Evolutionary conservation across 2,113 vertebrate species (phyloP), one percentile per base, ranked within the genome.

Genomic region (Alectura lathami): DNA sequence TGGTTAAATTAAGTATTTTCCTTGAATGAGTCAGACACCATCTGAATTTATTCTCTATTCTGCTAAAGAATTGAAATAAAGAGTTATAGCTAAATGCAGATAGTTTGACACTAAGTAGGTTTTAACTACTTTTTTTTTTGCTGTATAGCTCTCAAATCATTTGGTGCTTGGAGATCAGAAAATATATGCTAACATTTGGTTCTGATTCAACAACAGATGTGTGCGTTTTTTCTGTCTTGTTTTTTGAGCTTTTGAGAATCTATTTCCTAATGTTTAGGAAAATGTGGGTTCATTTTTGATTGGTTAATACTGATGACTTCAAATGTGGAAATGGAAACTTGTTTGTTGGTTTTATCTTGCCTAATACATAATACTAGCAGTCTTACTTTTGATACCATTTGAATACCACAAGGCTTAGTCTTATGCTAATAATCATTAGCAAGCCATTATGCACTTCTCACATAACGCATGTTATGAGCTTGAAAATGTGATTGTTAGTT

Each of bases 1-100:
- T 94, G 96, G 95, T 59, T 86, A 59, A 70, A 80, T 22, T 47
- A 66, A 91, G 13, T 32, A 93, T 38, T 13, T 63, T 40, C 68
- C 14, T 32, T 56, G 8, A 42, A 12, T 60, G 47, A 68, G 8
- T 14, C 75, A 0, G 2, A 5, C 40, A 23, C 1, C 12, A 22
- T 86, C 36, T 24, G 45, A 54, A 24, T 76, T 91, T 69, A 6
- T 50, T 72, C 26, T 60, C 9, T 60, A 0, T 47, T 57, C 50
- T 45, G 3, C 32, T 59, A 3, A 59, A 74, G 50, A 62, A 15
- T 7, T 4, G 11, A 48, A 83, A 30, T 23, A 32, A 53, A 54
- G 7, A 16, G 8, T 23, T 0, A 8, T 50, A 21, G 26, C 32
- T 63, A 30, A 85, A 70, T 17, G 22, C 42, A 40, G 20, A 11